These are phyloP conservation scores for Electrophaes corylata DNA, from an alignment of 2,888 invertebrate genomes.

Conservation along the genomic window DNA sequence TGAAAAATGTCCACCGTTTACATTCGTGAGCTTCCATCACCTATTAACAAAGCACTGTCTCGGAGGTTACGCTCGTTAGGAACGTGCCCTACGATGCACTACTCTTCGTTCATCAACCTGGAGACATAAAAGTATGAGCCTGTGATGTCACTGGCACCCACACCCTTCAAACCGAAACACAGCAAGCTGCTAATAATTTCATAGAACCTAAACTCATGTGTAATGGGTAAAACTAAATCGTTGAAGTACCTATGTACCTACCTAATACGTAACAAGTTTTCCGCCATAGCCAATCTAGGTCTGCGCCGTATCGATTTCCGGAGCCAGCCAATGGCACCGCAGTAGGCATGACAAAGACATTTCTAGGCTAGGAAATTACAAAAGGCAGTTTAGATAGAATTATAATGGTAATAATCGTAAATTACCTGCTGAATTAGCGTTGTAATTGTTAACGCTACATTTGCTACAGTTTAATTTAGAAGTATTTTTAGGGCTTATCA, in stretches of 20 bases:
- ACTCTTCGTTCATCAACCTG: too few relatives aligned
- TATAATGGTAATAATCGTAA: slow-evolving; percentile 29
- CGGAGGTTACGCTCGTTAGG: too few relatives aligned
- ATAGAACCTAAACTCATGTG: neutral
- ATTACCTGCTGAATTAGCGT: slow-evolving; percentile 9
- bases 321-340: slow-evolving; percentile 42
- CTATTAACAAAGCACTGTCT: too few relatives aligned
- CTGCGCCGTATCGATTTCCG: slow-evolving; percentile 50
- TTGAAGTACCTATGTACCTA: neutral
- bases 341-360: slow-evolving; percentile 28
- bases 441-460: too few relatives aligned
- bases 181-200: neutral
- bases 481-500: neutral
- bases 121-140: too few relatives aligned
- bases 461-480: too few relatives aligned
- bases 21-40: too few relatives aligned
- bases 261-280: slow-evolving; percentile 26
- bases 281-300: slow-evolving; percentile 36
- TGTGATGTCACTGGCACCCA: too few relatives aligned
- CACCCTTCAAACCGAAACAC: too few relatives aligned
- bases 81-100: too few relatives aligned
- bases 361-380: slow-evolving; percentile 29
- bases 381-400: slow-evolving; percentile 30
- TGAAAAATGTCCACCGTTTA: too few relatives aligned
- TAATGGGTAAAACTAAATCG: neutral